phyloP scores from a whole-genome alignment of 2,113 vertebrate genomes.

The Amblyornis subalaris region DNA sequence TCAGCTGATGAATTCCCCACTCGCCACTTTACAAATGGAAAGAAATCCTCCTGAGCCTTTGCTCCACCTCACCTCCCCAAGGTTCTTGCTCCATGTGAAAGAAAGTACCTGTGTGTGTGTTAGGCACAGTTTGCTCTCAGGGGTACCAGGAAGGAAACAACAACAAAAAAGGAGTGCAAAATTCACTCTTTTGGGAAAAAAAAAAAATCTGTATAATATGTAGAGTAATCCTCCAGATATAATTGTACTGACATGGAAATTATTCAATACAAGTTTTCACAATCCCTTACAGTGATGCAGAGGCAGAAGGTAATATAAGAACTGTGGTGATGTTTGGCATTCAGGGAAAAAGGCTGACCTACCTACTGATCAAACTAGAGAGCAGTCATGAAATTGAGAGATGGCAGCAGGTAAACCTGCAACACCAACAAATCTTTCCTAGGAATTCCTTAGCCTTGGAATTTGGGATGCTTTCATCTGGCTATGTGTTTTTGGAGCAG shows the following conservation, averaged over 20 bases:
- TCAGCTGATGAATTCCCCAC: not conserved
- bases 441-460: not conserved
- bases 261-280: not conserved
- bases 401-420: not conserved
- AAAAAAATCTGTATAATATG: not conserved
- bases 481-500: not conserved
- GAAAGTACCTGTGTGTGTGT: not conserved
- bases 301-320: not conserved
- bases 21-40: not conserved
- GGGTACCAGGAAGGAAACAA: not conserved
- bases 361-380: not conserved
- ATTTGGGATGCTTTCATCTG: not conserved
- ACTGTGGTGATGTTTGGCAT: not conserved
- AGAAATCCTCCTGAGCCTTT: not conserved
- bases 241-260: not conserved
- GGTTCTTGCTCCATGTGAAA: not conserved
- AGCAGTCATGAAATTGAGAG: not conserved
- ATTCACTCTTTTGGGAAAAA: not conserved
- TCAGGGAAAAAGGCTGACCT: not conserved
- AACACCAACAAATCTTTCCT: not conserved
- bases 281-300: not conserved
- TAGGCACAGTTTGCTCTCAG: not conserved
- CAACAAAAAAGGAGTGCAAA: not conserved
- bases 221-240: not conserved
- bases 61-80: not conserved